Evolutionary conservation across 2,888 invertebrate genomes (phyloP), one percentile per base, ranked within the genome.

Genomic region (Cephus spinipes): DNA sequence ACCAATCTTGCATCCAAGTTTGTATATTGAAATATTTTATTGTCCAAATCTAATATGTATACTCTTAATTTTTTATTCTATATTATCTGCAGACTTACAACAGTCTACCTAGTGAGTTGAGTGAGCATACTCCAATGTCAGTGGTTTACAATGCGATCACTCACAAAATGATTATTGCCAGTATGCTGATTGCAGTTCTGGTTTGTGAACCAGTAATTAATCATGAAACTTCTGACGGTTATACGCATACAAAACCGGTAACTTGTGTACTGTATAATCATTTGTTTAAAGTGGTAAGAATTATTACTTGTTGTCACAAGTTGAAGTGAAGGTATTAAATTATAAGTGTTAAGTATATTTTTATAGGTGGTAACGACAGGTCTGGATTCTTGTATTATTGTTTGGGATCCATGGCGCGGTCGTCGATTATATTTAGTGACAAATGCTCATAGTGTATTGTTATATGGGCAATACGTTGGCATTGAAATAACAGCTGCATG

Each of bases 391-490:
- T 95, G 94, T 81, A 96, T 97, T 79, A 96, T 96, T 84, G 95
- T 96, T 34, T 97, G 97, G 97, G 95, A 97, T 90, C 95, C 96
- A 0, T 93, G 94, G 91, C 94, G 93, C 73, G 96, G 97, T 3
- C 93, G 94, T 79, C 93, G 96, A 77, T 94, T 95, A 87, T 93
- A 94, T 78, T 93, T 95, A 83, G 94, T 96, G 68, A 94, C 93
- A 78, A 94, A 95, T 81, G 96, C 96, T 9, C 97, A 97, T 89
- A 95, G 94, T 30, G 93, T 93, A 77, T 91, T 94, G 82, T 90
- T 94, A 76, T 94, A 95, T 87, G 96, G 96, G 0, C 94, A 95
- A 88, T 91, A 92, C 55, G 92, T 94, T 80, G 94, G 94, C 0
- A 93, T 96, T 74, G 96, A 96, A 92, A 96, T 97, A 82, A 96